phyloP scores from a whole-genome alignment of 2,113 vertebrate species.

The Chlamydotis undulata region DNA sequence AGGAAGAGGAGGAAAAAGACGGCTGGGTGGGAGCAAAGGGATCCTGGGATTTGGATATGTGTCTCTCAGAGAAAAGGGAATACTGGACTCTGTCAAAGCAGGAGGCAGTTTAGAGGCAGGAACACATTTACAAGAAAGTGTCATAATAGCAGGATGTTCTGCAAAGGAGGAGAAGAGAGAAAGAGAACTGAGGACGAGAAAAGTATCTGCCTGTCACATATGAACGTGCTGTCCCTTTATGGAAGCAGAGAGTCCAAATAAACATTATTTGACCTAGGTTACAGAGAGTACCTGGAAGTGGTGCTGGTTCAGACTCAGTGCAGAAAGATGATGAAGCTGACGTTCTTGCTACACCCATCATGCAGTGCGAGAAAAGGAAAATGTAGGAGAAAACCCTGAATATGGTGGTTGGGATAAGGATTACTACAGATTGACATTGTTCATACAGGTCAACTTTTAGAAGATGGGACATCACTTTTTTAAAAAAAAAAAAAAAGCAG shows the following conservation, averaged over 20 bases:
- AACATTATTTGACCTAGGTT: background rate
- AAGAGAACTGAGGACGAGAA: background rate
- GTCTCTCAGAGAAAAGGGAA: background rate
- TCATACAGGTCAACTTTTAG: background rate
- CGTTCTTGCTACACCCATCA: background rate
- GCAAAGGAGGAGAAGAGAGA: background rate
- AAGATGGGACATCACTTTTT: background rate
- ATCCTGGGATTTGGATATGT: background rate
- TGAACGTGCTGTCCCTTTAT: background rate
- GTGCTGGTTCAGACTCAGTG: background rate
- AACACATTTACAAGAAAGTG: background rate
- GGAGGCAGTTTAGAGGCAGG: background rate
- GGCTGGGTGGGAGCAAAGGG: background rate
- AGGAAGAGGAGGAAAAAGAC: background rate
- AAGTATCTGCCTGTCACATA: background rate
- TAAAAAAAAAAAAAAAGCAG: background rate
- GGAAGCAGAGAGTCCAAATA: background rate
- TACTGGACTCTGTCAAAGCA: background rate
- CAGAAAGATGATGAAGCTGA: background rate
- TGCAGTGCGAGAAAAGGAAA: background rate
- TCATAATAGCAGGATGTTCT: background rate
- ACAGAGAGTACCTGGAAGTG: background rate
- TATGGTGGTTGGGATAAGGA: background rate
- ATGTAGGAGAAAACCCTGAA: background rate
- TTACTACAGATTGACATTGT: background rate